These are phyloP conservation scores for Maccullochella peelii DNA, from an alignment of 2,113 vertebrate species.

Conservation along the genomic window DNA sequence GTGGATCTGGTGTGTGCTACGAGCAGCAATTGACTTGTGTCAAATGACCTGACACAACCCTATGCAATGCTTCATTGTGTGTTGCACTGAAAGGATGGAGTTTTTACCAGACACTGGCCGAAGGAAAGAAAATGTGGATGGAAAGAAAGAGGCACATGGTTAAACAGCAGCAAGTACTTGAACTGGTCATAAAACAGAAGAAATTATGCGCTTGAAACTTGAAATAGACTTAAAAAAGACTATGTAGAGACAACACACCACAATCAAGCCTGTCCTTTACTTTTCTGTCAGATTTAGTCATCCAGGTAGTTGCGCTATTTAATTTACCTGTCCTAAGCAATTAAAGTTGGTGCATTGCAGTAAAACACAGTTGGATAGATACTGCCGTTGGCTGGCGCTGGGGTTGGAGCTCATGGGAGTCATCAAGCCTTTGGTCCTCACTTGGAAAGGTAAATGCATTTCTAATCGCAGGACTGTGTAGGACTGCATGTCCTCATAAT, in stretches of 20 bases:
- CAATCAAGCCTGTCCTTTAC: neutral
- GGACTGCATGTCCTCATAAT: constrained; percentile 31
- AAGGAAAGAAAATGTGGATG: too few species aligned
- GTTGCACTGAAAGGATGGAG: neutral
- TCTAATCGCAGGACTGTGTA: constrained; percentile 34
- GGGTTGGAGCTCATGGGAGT: constrained; percentile 17
- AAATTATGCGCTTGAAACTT: neutral
- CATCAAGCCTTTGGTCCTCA: constrained; percentile 42
- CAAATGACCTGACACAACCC: neutral
- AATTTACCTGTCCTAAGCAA: neutral
- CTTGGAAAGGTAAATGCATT: constrained; percentile 41
- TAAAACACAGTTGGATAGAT: constrained; percentile 26
- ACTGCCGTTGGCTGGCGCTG: constrained; percentile 11
- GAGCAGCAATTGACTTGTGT: neutral
- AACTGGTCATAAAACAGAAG: neutral
- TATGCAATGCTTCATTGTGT: too few species aligned
- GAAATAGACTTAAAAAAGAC: neutral
- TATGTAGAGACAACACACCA: neutral
- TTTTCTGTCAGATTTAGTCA: neutral
- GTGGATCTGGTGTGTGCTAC: neutral
- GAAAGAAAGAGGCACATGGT: neutral
- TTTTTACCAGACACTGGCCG: neutral
- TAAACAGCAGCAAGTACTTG: neutral
- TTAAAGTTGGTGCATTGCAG: constrained; percentile 43
- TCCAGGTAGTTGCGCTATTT: neutral